These are phyloP conservation scores for Pogona vitticeps DNA, from an alignment of 2,113 vertebrate species.

Conservation along the genomic window DNA sequence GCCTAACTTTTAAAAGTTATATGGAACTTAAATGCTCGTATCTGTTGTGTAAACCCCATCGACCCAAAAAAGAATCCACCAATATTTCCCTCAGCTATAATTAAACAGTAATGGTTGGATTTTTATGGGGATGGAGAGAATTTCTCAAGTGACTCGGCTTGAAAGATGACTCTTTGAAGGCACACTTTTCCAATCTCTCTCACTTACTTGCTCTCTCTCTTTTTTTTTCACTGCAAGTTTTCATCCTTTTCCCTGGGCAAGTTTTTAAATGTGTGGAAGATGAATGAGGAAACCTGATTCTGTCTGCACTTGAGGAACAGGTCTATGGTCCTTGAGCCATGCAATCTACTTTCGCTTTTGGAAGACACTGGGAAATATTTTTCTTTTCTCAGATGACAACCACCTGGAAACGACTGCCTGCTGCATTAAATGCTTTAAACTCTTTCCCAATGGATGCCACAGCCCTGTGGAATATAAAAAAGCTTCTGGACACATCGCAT, in stretches of 20 bases:
- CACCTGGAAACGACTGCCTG: not conserved
- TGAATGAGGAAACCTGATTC: not conserved
- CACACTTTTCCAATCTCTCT: not conserved
- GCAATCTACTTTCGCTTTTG: not conserved
- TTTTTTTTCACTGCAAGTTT: not conserved
- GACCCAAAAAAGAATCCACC: not conserved
- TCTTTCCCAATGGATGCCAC: not conserved
- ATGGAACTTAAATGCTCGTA: too few species aligned
- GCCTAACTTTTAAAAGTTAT: too few species aligned
- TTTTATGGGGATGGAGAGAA: not conserved
- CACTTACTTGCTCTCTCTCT: not conserved
- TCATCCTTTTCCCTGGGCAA: accelerated
- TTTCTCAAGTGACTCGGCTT: not conserved
- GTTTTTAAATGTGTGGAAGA: not conserved
- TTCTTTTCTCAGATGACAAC: conserved; percentile 8
- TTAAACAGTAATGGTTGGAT: not conserved
- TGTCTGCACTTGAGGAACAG: not conserved
- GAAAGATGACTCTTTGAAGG: not conserved
- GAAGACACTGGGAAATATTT: not conserved
- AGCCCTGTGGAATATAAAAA: conserved; percentile 23
- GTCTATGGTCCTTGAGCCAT: accelerated
- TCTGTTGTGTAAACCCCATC: too few species aligned
- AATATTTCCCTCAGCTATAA: not conserved
- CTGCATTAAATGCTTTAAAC: not conserved
- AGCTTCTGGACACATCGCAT: conserved; percentile 21